A percentile compares a stretch with the other conserved stretches of the same genome.
phyloP scores from a whole-genome alignment of 2,113 vertebrate genomes.

The Microcebus griseorufus region DNA sequence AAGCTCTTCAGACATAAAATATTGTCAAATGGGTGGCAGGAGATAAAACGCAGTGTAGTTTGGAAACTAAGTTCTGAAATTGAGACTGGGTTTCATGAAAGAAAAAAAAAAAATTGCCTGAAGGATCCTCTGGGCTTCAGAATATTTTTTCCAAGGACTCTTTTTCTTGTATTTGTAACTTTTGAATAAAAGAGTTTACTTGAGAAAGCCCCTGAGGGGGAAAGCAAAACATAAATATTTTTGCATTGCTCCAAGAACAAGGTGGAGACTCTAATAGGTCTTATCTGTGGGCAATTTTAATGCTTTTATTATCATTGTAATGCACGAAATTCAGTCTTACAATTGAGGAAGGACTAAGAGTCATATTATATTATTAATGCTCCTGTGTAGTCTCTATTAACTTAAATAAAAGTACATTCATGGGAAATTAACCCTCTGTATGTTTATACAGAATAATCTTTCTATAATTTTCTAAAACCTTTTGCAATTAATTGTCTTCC shows the following conservation, averaged over 20 bases:
- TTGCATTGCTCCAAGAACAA: constrained; percentile 4
- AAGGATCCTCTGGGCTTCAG: constrained; percentile 26
- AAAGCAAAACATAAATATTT: background rate
- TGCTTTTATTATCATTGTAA: constrained; percentile 53
- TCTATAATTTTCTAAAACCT: constrained; percentile 31
- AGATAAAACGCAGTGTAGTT: background rate
- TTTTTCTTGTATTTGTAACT: too few species aligned
- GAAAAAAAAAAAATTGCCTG: background rate
- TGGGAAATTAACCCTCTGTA: constrained; percentile 35
- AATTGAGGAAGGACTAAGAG: constrained; percentile 43
- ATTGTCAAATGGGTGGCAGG: background rate
- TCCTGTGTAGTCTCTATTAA: background rate
- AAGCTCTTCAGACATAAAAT: background rate
- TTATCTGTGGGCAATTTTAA: constrained; percentile 1
- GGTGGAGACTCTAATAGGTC: background rate
- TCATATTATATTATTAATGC: constrained; percentile 40
- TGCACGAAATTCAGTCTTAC: background rate
- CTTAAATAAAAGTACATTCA: constrained; percentile 10
- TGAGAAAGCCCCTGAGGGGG: background rate
- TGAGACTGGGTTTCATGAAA: background rate
- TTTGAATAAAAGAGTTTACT: constrained; percentile 52
- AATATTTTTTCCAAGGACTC: constrained; percentile 30
- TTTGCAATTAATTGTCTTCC: background rate
- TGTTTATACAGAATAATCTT: background rate
- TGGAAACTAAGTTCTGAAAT: background rate